Conservation (phyloP, 2,113 vertebrate genomes). For the Pseudorectes ferrugineus region DNA sequence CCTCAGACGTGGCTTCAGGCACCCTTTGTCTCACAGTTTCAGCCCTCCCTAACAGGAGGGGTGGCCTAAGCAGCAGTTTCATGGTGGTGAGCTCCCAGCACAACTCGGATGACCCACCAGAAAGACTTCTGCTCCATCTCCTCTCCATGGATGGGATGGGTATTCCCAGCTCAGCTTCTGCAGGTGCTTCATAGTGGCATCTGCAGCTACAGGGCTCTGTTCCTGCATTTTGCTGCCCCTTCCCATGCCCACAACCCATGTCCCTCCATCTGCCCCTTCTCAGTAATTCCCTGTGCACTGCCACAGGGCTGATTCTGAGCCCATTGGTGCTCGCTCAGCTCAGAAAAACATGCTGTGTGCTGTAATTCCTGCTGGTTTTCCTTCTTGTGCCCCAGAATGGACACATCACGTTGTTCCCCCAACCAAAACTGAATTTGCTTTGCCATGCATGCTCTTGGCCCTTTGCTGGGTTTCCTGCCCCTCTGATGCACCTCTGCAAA, state of each 20-base stretch:
- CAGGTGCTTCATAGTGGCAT: neutral
- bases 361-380: neutral
- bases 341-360: rapidly evolving
- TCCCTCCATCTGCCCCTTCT: neutral
- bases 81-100: neutral
- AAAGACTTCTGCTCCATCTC: neutral
- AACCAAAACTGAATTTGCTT: neutral
- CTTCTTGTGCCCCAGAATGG: neutral
- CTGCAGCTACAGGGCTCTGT: neutral
- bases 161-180: neutral
- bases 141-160: neutral
- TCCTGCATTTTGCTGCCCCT: neutral
- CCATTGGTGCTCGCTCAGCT: neutral
- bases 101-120: neutral
- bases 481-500: neutral
- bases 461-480: neutral
- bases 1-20: neutral
- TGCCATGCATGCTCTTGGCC: neutral
- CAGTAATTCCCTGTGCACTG: neutral
- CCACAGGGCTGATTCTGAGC: neutral
- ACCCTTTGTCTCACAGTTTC: neutral
- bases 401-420: rapidly evolving
- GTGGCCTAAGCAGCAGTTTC: neutral
- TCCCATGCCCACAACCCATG: rapidly evolving
- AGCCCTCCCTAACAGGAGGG: neutral